Conservation (phyloP, 2,888 invertebrate species). For the Acronicta alni region DNA sequence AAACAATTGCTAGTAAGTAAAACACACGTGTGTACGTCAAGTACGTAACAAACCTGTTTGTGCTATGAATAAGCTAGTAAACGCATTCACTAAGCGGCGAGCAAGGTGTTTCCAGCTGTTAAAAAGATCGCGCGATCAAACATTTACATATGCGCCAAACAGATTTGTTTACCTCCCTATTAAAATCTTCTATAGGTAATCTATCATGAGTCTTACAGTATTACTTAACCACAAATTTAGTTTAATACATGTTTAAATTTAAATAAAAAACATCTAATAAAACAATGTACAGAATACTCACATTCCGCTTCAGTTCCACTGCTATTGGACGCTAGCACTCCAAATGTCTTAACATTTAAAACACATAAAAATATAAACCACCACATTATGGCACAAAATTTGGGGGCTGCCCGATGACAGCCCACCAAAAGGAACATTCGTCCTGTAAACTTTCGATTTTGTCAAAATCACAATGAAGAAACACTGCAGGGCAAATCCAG, state of each 20-base stretch:
- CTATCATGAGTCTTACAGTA: conserved; percentile 4
- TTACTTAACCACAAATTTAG: conserved; percentile 11
- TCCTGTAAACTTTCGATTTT: conserved; percentile 85
- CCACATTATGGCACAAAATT: conserved; percentile 87
- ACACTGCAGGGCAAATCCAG: conserved; percentile 71
- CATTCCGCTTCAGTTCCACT: conserved; percentile 74
- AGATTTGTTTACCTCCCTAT: conserved; percentile 56
- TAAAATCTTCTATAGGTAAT: conserved; percentile 8
- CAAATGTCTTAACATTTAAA: conserved; percentile 79
- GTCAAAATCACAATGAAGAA: conserved; percentile 75
- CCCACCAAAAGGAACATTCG: conserved; percentile 87
- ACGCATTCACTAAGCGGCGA: conserved; percentile 53
- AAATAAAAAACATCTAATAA: conserved; percentile 36
- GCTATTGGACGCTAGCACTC: conserved; percentile 77
- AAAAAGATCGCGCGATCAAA: conserved; percentile 59
- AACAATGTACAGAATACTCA: conserved; percentile 69
- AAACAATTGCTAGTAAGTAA: conserved; percentile 54
- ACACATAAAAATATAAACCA: conserved; percentile 86
- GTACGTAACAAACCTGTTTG: conserved; percentile 74
- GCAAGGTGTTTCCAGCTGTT: conserved; percentile 64
- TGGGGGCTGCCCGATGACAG: conserved; percentile 88
- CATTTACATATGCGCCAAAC: conserved; percentile 41
- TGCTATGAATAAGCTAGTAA: conserved; percentile 68
- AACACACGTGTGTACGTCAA: conserved; percentile 58
- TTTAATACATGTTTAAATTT: conserved; percentile 10